Percentiles rank a stretch among this genome's conserved stretches.
phyloP scores from a whole-genome alignment of 2,797 vertebrate species.

The Thalassophryne amazonica region DNA sequence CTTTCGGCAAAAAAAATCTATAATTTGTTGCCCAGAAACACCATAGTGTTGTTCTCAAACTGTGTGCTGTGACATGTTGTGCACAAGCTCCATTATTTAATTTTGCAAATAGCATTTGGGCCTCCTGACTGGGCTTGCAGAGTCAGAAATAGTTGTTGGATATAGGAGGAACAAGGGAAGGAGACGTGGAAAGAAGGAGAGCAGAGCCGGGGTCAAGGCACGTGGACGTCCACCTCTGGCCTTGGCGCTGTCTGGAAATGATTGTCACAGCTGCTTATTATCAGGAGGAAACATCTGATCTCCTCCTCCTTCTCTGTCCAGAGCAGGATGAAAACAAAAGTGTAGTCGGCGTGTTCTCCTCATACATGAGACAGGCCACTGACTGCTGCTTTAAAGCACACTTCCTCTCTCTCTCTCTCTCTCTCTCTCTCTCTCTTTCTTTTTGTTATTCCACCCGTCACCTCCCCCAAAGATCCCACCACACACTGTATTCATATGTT shows the following conservation, averaged over 20 bases:
- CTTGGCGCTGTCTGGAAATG: slow-evolving; percentile 60
- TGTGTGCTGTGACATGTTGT: slow-evolving; percentile 43
- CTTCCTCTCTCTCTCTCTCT: slow-evolving; percentile 38
- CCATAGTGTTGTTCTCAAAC: slow-evolving; percentile 46
- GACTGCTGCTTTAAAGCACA: slow-evolving; percentile 53
- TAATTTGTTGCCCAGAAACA: slow-evolving; percentile 44
- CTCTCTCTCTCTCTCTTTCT: slow-evolving; percentile 28
- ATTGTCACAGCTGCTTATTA: slow-evolving; percentile 65
- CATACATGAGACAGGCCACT: slow-evolving; percentile 34
- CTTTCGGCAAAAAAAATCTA: slow-evolving; percentile 17
- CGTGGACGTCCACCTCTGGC: slow-evolving; percentile 45
- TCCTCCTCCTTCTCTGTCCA: slow-evolving; percentile 1
- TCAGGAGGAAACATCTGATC: slow-evolving; percentile 75
- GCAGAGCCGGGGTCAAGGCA: slow-evolving; percentile 36
- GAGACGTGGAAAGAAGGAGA: background rate
- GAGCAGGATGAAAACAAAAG: slow-evolving; percentile 51
- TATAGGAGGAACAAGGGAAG: background rate
- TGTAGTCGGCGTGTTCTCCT: slow-evolving; percentile 36
- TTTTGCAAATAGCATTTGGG: slow-evolving; percentile 71
- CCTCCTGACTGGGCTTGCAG: slow-evolving; percentile 54
- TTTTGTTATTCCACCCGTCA: slow-evolving; percentile 35
- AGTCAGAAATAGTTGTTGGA: slow-evolving; percentile 13
- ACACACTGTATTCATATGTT: slow-evolving; percentile 57
- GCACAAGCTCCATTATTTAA: slow-evolving; percentile 53
- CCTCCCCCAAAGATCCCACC: slow-evolving; percentile 14